These are phyloP conservation scores for Pristionchus arcanus DNA, from an alignment of 2,888 invertebrate genomes.

Conservation along the genomic window DNA sequence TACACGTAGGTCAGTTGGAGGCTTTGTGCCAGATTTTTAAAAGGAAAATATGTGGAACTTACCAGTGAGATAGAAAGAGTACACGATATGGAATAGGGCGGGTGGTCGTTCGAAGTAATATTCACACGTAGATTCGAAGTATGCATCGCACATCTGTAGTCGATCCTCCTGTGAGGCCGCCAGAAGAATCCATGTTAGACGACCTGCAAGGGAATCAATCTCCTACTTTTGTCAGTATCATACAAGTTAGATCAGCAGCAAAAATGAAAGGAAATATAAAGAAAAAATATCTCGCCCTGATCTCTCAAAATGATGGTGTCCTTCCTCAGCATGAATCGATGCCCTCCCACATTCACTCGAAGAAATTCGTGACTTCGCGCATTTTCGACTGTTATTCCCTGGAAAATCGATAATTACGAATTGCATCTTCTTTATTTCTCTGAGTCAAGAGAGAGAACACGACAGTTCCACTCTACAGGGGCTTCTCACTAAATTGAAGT, in stretches of 20 bases:
- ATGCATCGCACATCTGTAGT: conserved; percentile 65
- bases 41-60: not conserved
- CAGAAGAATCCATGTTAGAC: conserved; percentile 63
- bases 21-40: not conserved
- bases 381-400: conserved; percentile 60
- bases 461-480: conserved; percentile 5
- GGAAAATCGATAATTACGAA: not conserved
- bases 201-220: conserved; percentile 59
- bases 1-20: not conserved
- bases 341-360: conserved; percentile 74
- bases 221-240: no score
- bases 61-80: conserved; percentile 77
- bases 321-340: conserved; percentile 68
- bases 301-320: conserved; percentile 67
- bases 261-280: not conserved
- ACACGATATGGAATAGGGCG: conserved; percentile 72
- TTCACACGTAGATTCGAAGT: conserved; percentile 68
- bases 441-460: not conserved
- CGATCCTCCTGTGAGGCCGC: conserved; percentile 60
- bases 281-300: conserved; percentile 51
- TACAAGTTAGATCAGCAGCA: no score
- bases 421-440: not conserved
- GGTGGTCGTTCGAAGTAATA: conserved; percentile 76
- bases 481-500: not conserved
- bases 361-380: conserved; percentile 66